These are phyloP conservation scores for Heteropelma amictum DNA, from an alignment of 2,888 invertebrate genomes.

Conservation along the genomic window DNA sequence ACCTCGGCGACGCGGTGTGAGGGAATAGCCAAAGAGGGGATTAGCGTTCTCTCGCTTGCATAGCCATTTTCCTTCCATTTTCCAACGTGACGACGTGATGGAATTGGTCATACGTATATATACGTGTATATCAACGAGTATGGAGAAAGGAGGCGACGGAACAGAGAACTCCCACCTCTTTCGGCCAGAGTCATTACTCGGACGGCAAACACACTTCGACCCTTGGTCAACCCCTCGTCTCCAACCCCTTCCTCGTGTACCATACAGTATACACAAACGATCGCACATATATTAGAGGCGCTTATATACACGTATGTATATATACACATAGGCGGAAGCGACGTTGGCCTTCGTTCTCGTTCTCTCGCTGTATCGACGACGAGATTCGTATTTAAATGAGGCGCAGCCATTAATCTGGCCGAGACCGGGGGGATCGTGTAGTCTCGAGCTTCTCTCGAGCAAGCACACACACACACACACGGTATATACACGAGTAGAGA, in stretches of 20 bases:
- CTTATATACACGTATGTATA: neutral
- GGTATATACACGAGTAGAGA: slow-evolving; percentile 52
- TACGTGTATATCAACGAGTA: too few relatives aligned
- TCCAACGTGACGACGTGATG: slow-evolving; percentile 42
- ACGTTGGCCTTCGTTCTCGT: slow-evolving; percentile 38
- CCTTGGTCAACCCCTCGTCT: slow-evolving; percentile 72
- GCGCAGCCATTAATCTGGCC: slow-evolving; percentile 73
- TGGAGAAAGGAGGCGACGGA: slow-evolving; percentile 48
- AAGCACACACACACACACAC: slow-evolving; percentile 53
- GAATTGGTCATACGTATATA: slow-evolving; percentile 30
- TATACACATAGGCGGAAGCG: neutral
- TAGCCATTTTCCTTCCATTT: slow-evolving; percentile 72
- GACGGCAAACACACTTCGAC: slow-evolving; percentile 77
- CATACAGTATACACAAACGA: slow-evolving; percentile 35
- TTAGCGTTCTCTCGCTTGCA: slow-evolving; percentile 74
- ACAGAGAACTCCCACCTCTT: slow-evolving; percentile 66
- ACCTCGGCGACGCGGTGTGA: slow-evolving; percentile 47
- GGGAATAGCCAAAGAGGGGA: slow-evolving; percentile 47
- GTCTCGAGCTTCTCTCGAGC: slow-evolving; percentile 62
- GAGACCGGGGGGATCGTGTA: slow-evolving; percentile 72
- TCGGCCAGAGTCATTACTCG: slow-evolving; percentile 74
- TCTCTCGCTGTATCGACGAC: slow-evolving; percentile 73
- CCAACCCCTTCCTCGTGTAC: slow-evolving; percentile 31
- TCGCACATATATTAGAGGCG: slow-evolving; percentile 18
- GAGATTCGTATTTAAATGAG: slow-evolving; percentile 79